Conservation (phyloP, 2,888 invertebrate genomes). For the Tenthredo notha region DNA sequence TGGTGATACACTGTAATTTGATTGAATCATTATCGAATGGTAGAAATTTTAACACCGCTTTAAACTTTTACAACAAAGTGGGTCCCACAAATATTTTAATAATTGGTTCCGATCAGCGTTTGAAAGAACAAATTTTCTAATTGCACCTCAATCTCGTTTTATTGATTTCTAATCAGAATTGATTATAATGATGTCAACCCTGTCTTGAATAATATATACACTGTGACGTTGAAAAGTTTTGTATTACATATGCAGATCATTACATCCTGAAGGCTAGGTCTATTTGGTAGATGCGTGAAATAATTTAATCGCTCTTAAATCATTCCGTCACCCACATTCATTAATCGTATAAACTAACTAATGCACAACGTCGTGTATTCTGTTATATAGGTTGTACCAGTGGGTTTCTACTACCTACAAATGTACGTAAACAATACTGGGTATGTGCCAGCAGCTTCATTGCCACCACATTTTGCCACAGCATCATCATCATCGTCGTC, state of each 20-base stretch:
- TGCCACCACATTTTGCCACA: background rate
- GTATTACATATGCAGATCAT: conserved; percentile 63
- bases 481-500: background rate
- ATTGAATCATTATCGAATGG: background rate
- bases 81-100: background rate
- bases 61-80: background rate
- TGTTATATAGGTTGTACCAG: background rate
- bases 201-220: conserved; percentile 50
- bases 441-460: conserved; percentile 15
- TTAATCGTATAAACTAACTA: background rate
- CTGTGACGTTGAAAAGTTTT: conserved; percentile 38
- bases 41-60: background rate
- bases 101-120: no score
- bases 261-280: conserved; percentile 59
- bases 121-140: no score
- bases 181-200: background rate
- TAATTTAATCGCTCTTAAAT: conserved; percentile 41
- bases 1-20: background rate
- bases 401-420: background rate
- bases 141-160: background rate
- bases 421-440: conserved; percentile 36
- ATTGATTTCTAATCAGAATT: background rate
- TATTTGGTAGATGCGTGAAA: conserved; percentile 40
- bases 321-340: conserved; percentile 42
- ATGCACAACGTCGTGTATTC: background rate